Percentiles rank a stretch among this genome's conserved stretches.
phyloP scores from a whole-genome alignment of 2,113 vertebrate genomes.

The Sarotherodon lohbergeri region DNA sequence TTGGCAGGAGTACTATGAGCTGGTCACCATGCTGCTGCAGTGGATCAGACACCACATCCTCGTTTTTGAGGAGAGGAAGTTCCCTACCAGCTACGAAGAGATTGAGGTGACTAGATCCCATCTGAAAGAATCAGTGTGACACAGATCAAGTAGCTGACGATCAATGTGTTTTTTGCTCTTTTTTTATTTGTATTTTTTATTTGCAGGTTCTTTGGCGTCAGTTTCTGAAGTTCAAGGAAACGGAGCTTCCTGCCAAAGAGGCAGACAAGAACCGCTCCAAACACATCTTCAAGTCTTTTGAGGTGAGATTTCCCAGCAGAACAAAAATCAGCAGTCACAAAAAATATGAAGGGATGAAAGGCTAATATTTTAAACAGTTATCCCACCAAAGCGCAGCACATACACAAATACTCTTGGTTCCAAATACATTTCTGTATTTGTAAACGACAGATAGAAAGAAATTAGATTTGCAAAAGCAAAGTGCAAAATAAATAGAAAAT shows the following conservation, averaged over 20 bases:
- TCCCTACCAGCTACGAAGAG: conserved; percentile 90
- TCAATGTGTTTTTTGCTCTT: not conserved
- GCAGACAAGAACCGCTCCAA: conserved; percentile 92
- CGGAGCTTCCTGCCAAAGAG: conserved; percentile 89
- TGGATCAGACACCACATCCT: conserved; percentile 87
- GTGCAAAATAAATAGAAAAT: not conserved
- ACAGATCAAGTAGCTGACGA: not conserved
- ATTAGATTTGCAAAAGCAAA: not conserved
- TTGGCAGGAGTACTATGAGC: conserved; percentile 92
- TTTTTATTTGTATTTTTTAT: not conserved
- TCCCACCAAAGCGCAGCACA: not conserved
- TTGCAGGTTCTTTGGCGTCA: conserved; percentile 88
- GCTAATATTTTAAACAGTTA: not conserved
- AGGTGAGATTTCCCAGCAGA: conserved; percentile 55
- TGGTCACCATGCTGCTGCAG: conserved; percentile 87
- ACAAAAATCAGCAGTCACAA: not conserved
- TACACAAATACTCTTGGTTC: not conserved
- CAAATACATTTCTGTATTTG: not conserved
- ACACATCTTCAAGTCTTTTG: conserved; percentile 84
- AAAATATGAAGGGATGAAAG: not conserved
- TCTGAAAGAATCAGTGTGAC: accelerated
- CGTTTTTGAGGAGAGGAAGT: conserved; percentile 84
- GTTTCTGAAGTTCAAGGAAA: conserved; percentile 94
- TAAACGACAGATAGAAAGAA: not conserved
- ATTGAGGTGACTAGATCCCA: conserved; percentile 75